Percentiles rank a stretch among this genome's conserved stretches.
Evolutionary conservation across 64 coral and sea anemone genomes (phyloP).

Genomic region (Porites australiensis): DNA sequence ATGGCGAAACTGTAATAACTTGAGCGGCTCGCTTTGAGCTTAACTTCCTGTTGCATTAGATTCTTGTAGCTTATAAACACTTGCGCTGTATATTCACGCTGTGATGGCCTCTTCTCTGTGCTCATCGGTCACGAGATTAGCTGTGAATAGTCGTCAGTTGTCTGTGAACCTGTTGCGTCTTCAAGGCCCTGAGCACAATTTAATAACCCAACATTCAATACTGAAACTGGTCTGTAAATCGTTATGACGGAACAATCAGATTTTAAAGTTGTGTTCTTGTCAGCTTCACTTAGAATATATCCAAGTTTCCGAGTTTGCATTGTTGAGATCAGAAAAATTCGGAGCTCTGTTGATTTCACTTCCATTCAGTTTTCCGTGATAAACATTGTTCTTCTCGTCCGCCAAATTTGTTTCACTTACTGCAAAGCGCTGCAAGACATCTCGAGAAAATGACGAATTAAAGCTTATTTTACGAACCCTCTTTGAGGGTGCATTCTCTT

Average conservation of each 20-base stretch:
- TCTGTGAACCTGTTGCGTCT: slow-evolving; percentile 2
- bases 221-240: too few species aligned
- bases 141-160: slow-evolving; percentile 13
- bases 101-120: neutral
- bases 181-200: too few species aligned
- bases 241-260: too few species aligned
- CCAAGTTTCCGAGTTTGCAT: slow-evolving; percentile 73
- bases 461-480: slow-evolving; percentile 65
- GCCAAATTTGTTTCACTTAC: slow-evolving; percentile 87
- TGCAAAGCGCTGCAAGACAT: slow-evolving; percentile 72
- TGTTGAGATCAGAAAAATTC: slow-evolving; percentile 84
- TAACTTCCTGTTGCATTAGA: neutral
- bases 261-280: neutral
- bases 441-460: slow-evolving; percentile 80
- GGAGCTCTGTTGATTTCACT: slow-evolving; percentile 56
- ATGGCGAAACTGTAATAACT: neutral
- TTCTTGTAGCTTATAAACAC: neutral
- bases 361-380: neutral
- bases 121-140: neutral
- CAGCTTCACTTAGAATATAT: slow-evolving; percentile 20
- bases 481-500: neutral
- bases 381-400: slow-evolving; percentile 4
- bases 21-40: slow-evolving; percentile 40
- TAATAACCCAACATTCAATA: neutral
- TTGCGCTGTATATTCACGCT: neutral